A percentile compares a stretch with the other conserved stretches of the same genome.
Conservation (phyloP, 2,888 invertebrate species). For the Apantesis nais region DNA sequence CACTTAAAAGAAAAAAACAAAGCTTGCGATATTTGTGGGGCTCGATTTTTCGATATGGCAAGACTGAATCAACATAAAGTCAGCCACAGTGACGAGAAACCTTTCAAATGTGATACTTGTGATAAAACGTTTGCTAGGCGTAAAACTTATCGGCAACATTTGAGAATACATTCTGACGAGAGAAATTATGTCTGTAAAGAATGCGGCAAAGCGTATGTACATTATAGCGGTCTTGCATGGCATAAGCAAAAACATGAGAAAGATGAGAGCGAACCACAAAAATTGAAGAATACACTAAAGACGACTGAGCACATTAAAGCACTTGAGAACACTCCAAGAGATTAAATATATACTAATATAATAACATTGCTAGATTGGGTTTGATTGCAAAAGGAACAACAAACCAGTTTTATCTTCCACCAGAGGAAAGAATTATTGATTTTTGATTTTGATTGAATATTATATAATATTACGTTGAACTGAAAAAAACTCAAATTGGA, state of each 20-base stretch:
- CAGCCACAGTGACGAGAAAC: conserved; percentile 33
- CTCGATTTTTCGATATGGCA: conserved; percentile 45
- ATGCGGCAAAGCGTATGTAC: conserved; percentile 54
- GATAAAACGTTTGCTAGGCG: conserved; percentile 36
- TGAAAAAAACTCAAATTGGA: too few relatives aligned
- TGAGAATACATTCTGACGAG: conserved; percentile 48
- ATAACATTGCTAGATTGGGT: too few relatives aligned
- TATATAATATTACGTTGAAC: too few relatives aligned
- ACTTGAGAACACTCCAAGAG: background rate
- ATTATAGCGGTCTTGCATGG: conserved; percentile 11
- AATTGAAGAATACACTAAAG: background rate
- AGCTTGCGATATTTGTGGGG: conserved; percentile 55
- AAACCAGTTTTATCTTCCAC: too few relatives aligned
- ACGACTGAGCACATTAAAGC: too few relatives aligned
- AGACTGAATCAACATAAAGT: conserved; percentile 50
- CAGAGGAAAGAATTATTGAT: too few relatives aligned
- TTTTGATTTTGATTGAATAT: too few relatives aligned
- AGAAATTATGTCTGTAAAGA: conserved; percentile 51
- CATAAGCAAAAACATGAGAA: conserved; percentile 14
- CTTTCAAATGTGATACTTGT: conserved; percentile 35
- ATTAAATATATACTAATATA: background rate
- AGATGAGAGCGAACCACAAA: background rate
- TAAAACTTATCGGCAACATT: conserved; percentile 14
- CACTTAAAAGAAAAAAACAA: conserved; percentile 57
- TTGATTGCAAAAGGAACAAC: too few relatives aligned